Percentiles rank a stretch among this genome's conserved stretches.
These are phyloP conservation scores for Electrona antarctica DNA, from an alignment of 2,113 vertebrate genomes.

Conservation along the genomic window DNA sequence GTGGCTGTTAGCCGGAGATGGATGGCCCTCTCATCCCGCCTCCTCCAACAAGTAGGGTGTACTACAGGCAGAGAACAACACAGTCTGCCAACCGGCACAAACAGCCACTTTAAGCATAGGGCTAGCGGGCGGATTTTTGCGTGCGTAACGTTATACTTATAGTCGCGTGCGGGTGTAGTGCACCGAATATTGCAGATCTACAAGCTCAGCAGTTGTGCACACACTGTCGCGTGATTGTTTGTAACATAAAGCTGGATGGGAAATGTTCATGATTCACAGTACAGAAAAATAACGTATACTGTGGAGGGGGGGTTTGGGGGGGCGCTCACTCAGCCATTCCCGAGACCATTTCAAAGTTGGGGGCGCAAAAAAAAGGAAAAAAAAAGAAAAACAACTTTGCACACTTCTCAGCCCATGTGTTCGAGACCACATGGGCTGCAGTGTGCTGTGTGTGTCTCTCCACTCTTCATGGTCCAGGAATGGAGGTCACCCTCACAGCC, in stretches of 20 bases:
- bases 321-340: too few species aligned
- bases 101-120: slow-evolving; percentile 17
- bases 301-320: too few species aligned
- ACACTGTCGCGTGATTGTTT: slow-evolving; percentile 13
- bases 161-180: too few species aligned
- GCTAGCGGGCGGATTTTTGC: neutral
- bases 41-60: slow-evolving; percentile 65
- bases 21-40: slow-evolving; percentile 73
- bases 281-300: neutral
- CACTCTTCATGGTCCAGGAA: slow-evolving; percentile 56
- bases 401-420: slow-evolving; percentile 32
- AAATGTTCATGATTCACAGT: neutral
- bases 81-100: slow-evolving; percentile 36
- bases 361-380: neutral
- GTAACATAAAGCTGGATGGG: neutral
- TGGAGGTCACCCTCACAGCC: slow-evolving; percentile 69
- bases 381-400: slow-evolving; percentile 3
- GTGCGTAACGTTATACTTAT: too few species aligned
- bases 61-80: slow-evolving; percentile 67
- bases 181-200: too few species aligned
- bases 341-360: too few species aligned
- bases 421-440: slow-evolving; percentile 53
- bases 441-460: slow-evolving; percentile 44
- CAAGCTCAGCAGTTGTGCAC: neutral
- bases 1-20: slow-evolving; percentile 80